Percentiles rank a stretch among this genome's conserved stretches.
Evolutionary conservation across 2,888 invertebrate species (phyloP).

Genomic region (Autographa gamma): DNA sequence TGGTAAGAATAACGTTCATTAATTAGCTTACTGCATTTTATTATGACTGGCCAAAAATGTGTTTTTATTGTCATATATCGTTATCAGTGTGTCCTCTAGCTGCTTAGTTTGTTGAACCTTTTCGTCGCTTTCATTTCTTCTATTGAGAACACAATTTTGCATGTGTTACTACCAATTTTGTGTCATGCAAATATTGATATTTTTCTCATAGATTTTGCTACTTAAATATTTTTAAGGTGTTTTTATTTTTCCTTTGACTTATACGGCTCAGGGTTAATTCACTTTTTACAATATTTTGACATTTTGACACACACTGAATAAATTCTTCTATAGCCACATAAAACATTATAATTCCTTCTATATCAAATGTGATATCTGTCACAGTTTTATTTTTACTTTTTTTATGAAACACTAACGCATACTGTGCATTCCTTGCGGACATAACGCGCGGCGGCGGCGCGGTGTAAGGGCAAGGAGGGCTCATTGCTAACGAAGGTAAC

Average conservation of each 20-base stretch:
- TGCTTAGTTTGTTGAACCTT: slow-evolving; percentile 28
- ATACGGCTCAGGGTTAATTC: not conserved
- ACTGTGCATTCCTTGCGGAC: slow-evolving; percentile 79
- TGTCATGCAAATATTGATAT: not conserved
- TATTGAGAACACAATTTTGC: slow-evolving; percentile 24
- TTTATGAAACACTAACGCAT: slow-evolving; percentile 74
- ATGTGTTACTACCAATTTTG: slow-evolving; percentile 16
- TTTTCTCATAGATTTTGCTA: slow-evolving; percentile 5
- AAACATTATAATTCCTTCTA: not conserved
- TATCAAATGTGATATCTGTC: slow-evolving; percentile 12
- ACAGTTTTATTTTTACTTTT: slow-evolving; percentile 45
- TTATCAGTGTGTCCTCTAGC: slow-evolving; percentile 55
- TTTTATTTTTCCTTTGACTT: slow-evolving; percentile 7
- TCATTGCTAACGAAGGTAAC: slow-evolving; percentile 88
- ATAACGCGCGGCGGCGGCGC: slow-evolving; percentile 70
- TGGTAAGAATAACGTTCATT: slow-evolving; percentile 32
- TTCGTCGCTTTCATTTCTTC: not conserved
- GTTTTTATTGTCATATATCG: slow-evolving; percentile 29
- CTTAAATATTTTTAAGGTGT: not conserved
- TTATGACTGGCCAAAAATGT: slow-evolving; percentile 17
- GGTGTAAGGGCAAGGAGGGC: slow-evolving; percentile 83
- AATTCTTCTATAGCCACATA: not conserved
- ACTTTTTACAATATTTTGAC: not conserved
- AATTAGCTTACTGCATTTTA: slow-evolving; percentile 23
- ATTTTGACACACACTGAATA: not conserved